Conservation (phyloP, 2,797 vertebrate species). For the Thunnus albacares region DNA sequence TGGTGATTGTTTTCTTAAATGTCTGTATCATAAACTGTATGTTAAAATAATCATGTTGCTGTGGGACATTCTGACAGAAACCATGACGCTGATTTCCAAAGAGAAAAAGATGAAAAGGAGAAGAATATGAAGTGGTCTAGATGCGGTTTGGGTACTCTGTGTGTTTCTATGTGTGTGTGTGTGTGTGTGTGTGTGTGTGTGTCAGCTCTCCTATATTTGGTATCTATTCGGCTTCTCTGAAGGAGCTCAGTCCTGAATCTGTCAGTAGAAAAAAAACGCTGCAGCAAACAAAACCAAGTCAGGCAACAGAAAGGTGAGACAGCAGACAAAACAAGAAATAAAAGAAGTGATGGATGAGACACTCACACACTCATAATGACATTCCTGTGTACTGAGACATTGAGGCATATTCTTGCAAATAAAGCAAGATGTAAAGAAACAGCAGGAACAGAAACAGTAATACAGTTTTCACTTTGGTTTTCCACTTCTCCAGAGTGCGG, state of each 20-base stretch:
- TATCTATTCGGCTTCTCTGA: conserved; percentile 68
- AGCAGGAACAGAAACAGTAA: neutral
- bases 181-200: conserved; percentile 10
- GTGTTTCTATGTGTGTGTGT: conserved; percentile 17
- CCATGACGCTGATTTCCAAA: conserved; percentile 11
- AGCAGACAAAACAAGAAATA: neutral
- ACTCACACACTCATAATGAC: neutral
- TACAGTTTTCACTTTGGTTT: conserved; percentile 54
- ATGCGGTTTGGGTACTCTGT: conserved; percentile 34
- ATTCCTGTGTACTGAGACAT: neutral
- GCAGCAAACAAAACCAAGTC: conserved; percentile 64
- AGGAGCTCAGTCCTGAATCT: conserved; percentile 81
- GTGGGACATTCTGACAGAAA: neutral
- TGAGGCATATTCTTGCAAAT: conserved; percentile 22
- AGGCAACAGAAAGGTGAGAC: conserved; percentile 12
- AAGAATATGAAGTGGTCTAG: conserved; percentile 34
- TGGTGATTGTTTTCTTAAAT: conserved; percentile 5
- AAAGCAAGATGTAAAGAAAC: conserved; percentile 21
- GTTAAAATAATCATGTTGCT: neutral
- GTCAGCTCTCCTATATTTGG: conserved; percentile 64
- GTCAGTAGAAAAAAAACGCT: conserved; percentile 72
- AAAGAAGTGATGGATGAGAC: conserved; percentile 12
- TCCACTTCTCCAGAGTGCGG: conserved; percentile 55
- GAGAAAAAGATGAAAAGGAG: conserved; percentile 16
- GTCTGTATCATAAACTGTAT: neutral